Evolutionary conservation across 2,113 vertebrate species (phyloP).

Genomic region (Rafetus swinhoei): DNA sequence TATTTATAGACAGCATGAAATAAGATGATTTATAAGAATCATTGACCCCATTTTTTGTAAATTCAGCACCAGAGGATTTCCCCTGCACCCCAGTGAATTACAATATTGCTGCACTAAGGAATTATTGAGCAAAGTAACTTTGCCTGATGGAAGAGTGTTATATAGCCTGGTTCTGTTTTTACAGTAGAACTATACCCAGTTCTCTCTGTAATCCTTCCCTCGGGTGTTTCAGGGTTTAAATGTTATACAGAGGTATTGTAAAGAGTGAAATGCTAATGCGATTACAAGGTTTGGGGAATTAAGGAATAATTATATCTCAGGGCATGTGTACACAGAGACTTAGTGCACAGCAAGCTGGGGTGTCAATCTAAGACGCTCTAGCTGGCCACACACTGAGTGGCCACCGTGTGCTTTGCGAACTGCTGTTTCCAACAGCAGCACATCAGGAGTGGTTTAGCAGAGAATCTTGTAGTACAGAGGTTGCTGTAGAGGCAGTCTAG

Average conservation of each 20-base stretch:
- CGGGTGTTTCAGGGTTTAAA: not conserved
- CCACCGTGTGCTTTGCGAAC: not conserved
- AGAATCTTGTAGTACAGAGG: not conserved
- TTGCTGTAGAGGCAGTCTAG: not conserved
- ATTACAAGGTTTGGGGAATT: not conserved
- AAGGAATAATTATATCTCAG: conserved; percentile 11
- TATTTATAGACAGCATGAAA: conserved; percentile 61
- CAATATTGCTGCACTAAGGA: conserved; percentile 28
- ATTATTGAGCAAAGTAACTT: conserved; percentile 29
- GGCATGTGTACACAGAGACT: not conserved
- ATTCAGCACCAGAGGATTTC: conserved; percentile 41
- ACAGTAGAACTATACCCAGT: not conserved
- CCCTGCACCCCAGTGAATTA: conserved; percentile 4
- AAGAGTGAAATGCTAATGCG: conserved; percentile 16
- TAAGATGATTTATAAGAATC: conserved; percentile 36
- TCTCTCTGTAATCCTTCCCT: not conserved
- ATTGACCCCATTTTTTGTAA: conserved; percentile 43
- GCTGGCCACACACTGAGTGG: not conserved
- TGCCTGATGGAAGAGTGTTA: not conserved
- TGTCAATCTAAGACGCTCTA: not conserved
- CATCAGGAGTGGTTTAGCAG: not conserved
- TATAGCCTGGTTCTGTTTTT: not conserved
- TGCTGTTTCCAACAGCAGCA: not conserved
- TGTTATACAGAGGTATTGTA: not conserved
- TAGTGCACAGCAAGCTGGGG: conserved; percentile 1